phyloP scores from a whole-genome alignment of 2,888 invertebrate genomes.

The Scaeva pyrastri region DNA sequence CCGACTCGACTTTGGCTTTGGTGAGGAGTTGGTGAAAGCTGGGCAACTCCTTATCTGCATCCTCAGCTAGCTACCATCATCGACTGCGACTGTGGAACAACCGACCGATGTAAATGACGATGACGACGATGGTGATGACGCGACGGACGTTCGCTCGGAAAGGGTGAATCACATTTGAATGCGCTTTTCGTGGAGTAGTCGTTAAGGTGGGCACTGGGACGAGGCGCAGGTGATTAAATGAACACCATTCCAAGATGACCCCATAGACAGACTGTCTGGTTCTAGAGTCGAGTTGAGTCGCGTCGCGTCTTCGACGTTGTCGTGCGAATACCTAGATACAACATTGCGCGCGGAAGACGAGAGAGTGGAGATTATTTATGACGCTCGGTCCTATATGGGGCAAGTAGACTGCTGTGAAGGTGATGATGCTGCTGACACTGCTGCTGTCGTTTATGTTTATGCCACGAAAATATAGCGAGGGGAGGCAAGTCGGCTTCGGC shows the following conservation, averaged over 20 bases:
- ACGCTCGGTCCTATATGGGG: slow-evolving; percentile 66
- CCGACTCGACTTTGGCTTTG: neutral
- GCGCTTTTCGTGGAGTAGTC: slow-evolving; percentile 56
- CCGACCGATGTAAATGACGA: slow-evolving; percentile 1
- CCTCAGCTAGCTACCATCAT: slow-evolving; percentile 31
- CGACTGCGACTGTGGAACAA: slow-evolving; percentile 35
- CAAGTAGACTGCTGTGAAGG: slow-evolving; percentile 75
- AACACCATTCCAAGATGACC: slow-evolving; percentile 73
- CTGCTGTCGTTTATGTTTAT: slow-evolving; percentile 57
- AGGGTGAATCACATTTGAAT: slow-evolving; percentile 71
- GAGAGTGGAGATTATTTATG: slow-evolving; percentile 70
- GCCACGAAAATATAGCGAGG: neutral
- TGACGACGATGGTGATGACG: neutral
- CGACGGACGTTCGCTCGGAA: neutral
- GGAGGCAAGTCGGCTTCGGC: neutral
- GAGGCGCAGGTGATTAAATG: slow-evolving; percentile 74
- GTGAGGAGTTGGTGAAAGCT: slow-evolving; percentile 67
- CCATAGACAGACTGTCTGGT: slow-evolving; percentile 75
- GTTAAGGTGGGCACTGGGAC: slow-evolving; percentile 51
- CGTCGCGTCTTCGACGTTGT: slow-evolving; percentile 21
- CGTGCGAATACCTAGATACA: slow-evolving; percentile 47
- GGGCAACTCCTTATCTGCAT: slow-evolving; percentile 35
- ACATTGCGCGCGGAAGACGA: slow-evolving; percentile 7
- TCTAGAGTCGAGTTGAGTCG: slow-evolving; percentile 42
- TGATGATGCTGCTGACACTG: slow-evolving; percentile 69